Percentiles rank a stretch among this genome's conserved stretches.
phyloP scores from a whole-genome alignment of 2,888 invertebrate species.

The Cantharis flavilabris region DNA sequence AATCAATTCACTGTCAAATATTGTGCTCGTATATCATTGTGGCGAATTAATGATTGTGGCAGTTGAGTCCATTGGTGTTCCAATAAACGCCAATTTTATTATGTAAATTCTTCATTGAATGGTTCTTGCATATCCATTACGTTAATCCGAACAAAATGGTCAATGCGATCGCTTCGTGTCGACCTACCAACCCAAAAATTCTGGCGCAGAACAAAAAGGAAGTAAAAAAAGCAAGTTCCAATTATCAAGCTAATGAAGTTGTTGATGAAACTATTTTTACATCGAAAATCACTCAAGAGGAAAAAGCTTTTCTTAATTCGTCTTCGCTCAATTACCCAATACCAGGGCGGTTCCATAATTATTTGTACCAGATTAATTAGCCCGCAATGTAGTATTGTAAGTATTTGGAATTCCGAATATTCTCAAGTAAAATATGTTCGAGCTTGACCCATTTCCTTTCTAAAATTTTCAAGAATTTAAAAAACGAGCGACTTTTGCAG shows the following conservation, averaged over 20 bases:
- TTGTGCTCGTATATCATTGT: constrained; percentile 49
- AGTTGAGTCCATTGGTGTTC: constrained; percentile 40
- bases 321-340: background rate
- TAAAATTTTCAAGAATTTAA: too few species aligned
- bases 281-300: background rate
- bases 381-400: too few species aligned
- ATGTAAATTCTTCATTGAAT: constrained; percentile 42
- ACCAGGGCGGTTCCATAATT: background rate
- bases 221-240: background rate
- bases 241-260: background rate
- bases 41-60: constrained; percentile 47
- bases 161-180: constrained; percentile 6
- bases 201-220: background rate
- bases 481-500: too few species aligned
- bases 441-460: too few species aligned
- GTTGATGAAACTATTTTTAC: background rate
- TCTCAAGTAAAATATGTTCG: background rate
- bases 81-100: constrained; percentile 44
- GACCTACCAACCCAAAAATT: background rate
- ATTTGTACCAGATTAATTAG: background rate
- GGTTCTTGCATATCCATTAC: constrained; percentile 29
- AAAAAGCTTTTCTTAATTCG: background rate
- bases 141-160: constrained; percentile 25
- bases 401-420: too few species aligned
- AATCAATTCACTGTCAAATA: constrained; percentile 49